A percentile compares a stretch with the other conserved stretches of the same genome.
phyloP scores from a whole-genome alignment of 1,140 invertebrate genomes.

The Oedothorax gibbosus region DNA sequence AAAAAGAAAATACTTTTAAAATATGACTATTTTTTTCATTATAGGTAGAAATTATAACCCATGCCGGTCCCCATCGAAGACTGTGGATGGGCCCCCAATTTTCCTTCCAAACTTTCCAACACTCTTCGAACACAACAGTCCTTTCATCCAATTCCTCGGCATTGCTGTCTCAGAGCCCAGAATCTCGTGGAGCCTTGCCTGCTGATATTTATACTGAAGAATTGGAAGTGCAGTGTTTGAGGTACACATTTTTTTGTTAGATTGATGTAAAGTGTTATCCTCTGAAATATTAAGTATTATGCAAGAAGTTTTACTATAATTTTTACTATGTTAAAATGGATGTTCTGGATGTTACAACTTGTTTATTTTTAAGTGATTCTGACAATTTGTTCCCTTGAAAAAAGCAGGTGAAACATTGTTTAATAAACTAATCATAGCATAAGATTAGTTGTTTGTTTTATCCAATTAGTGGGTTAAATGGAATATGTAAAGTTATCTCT shows the following conservation, averaged over 20 bases:
- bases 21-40: background rate
- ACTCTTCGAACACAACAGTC: constrained; percentile 73
- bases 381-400: no score
- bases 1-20: background rate
- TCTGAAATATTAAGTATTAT: no score
- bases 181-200: constrained; percentile 62
- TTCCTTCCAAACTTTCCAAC: constrained; percentile 90
- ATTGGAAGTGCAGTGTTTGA: constrained; percentile 70
- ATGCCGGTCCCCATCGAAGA: constrained; percentile 90
- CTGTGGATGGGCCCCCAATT: constrained; percentile 99
- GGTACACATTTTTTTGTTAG: constrained; percentile 74
- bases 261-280: no score
- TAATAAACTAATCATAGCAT: no score
- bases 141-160: constrained; percentile 68
- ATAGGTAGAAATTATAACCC: constrained; percentile 97
- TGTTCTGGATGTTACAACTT: no score
- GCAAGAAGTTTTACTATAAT: no score
- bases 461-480: no score
- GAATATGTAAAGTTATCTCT: no score
- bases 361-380: no score
- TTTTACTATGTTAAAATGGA: no score
- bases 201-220: constrained; percentile 68
- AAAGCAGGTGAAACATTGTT: no score
- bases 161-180: constrained; percentile 68
- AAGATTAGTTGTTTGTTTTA: no score